Evolutionary conservation across 2,113 vertebrate species (phyloP), one percentile per base, ranked within the genome.

Genomic region (Microtus montanus): DNA sequence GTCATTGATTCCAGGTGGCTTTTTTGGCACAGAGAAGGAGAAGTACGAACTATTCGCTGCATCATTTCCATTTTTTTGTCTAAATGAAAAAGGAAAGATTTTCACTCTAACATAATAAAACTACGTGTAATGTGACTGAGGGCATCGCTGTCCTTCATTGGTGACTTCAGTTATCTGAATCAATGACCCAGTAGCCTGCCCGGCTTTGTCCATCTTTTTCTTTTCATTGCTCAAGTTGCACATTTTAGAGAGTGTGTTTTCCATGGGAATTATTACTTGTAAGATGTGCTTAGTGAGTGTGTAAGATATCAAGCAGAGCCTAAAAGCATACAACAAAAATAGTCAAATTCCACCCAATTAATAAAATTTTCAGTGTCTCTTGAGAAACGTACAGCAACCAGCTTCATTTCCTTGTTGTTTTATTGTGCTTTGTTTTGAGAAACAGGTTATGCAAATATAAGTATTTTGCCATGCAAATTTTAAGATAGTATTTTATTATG

Each of bases 371-470:
- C 5, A 8, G 26, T 86, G 33, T 75, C 35, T 89, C 38, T 66
- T 49, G 22, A 75, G 28, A 75, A 19, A 58, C 19, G 52, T 44
- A 26, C 11, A 26, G 35, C 19, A 74, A 26, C 38, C 7, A 74
- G 19, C 12, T 68, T 73, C 49, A 52, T 22, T 91, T 91, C 47
- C 66, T 70, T 84, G 86, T 68, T 64, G 19, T 61, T 77, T 89
- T 26, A 71, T 54, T 90, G 89, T 44, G 10, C 75, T 75, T 84
- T 88, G 77, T 75, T 95, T 90, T 90, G 30, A 75, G 41, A 63
- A 95, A 89, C 74, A 89, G 88, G 54, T 4, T 80, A 54, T 63
- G 19, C 28, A 90, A 87, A 83, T 44, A 4, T 19, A 94, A 47
- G 30, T 71, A 89, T 58, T 88, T 70, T 84, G 17, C 61, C 38